Base-by-base conservation (phyloP, 2,113 vertebrate genomes). In the Ctenodactylus gundi region DNA sequence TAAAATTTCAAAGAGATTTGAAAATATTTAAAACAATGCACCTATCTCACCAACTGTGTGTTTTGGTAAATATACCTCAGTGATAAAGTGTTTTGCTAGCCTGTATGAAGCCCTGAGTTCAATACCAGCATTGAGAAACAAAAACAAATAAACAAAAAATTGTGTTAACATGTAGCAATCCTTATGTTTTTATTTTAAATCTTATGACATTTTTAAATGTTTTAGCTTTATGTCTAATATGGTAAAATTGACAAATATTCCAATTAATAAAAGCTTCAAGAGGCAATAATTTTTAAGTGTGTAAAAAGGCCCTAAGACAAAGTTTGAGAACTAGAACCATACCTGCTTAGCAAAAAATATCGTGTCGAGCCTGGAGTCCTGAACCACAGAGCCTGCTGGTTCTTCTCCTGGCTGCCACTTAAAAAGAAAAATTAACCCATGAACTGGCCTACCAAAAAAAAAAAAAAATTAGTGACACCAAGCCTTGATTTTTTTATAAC, bases 321-420 rank as follows among this genome's bases (percentile, higher is more conserved):
- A 64, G 39, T 41, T 14, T 44, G 20, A 73, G 36, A 23, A 41
- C 2, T 60, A 21, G 44, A n/a, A 81, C 39, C 90, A 27, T 98
- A 99, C 99, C 99, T 99, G 99, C 97, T 99, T 99, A 77, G 99
- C 99, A 98, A 99, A 99, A 98, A 99, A 99, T 96, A 99, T 99
- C 17, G 99, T 99, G 87, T 99, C 99, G 82, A 99, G 98, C 97
- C 99, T 99, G 65, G 99, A 99, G 97, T 99, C 99, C 95, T 99
- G 99, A 84, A 99, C 99, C 93, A 99, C 99, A 72, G 99, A 99
- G 75, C 99, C 99, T 2, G 99, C 99, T 73, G 99, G 99, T 98
- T 99, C 99, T 96, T 99, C 99, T 91, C 99, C 99, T n/a, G 99
- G 99, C 96, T 99, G 99, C 99, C 99, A 99, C 97, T 99, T 99